These are phyloP conservation scores for Eclectus roratus DNA, from an alignment of 2,113 vertebrate species.

Conservation along the genomic window DNA sequence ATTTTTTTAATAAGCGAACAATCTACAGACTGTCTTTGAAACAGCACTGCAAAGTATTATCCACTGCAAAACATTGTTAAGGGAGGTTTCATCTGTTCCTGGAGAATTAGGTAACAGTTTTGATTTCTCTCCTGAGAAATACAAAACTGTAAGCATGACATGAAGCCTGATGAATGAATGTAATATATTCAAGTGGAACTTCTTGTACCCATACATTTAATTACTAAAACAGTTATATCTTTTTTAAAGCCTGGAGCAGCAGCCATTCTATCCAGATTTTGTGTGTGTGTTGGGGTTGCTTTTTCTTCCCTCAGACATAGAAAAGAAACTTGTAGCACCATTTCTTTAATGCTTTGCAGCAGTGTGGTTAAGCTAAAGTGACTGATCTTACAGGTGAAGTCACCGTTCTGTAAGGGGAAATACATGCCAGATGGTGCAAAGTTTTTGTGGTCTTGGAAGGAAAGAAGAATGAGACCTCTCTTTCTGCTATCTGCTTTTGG, in stretches of 20 bases:
- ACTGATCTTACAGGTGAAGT: not conserved
- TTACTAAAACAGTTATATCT: not conserved
- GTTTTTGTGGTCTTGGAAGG: not conserved
- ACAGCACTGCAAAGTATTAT: not conserved
- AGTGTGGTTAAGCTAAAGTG: not conserved
- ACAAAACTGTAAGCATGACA: not conserved
- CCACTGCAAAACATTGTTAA: not conserved
- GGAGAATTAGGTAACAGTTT: not conserved
- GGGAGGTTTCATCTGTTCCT: not conserved
- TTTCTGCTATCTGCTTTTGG: not conserved
- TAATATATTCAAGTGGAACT: not conserved
- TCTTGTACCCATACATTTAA: not conserved
- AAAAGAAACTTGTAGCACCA: not conserved
- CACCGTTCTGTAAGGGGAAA: not conserved
- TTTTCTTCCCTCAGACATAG: not conserved
- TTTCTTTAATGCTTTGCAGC: not conserved
- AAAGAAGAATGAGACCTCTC: not conserved
- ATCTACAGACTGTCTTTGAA: not conserved
- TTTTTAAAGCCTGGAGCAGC: not conserved
- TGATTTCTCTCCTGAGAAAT: constrained; percentile 1
- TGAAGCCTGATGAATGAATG: not conserved
- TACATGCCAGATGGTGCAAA: not conserved
- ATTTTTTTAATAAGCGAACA: not conserved
- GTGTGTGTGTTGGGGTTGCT: not conserved
- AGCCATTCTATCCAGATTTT: not conserved